These are phyloP conservation scores for Euleptes europaea DNA, from an alignment of 2,113 vertebrate genomes.

Conservation along the genomic window DNA sequence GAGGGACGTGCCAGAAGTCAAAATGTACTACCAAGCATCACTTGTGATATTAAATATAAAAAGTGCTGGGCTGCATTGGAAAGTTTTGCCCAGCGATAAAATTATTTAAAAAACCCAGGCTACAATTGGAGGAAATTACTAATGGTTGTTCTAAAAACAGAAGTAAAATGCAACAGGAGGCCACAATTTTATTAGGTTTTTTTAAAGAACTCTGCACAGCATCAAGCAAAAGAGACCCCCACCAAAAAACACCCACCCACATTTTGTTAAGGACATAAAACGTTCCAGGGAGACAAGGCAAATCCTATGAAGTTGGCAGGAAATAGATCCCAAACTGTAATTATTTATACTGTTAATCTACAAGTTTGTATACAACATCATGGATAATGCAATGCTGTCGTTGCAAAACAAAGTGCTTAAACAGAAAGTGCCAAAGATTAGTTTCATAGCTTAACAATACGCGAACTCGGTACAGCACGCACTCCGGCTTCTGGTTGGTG, in stretches of 20 bases:
- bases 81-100: constrained; percentile 63
- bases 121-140: constrained; percentile 72
- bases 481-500: neutral
- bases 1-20: constrained; percentile 57
- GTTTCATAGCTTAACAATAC: neutral
- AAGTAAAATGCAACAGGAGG: constrained; percentile 58
- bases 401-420: neutral
- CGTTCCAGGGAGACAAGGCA: neutral
- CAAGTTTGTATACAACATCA: neutral
- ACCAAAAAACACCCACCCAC: neutral
- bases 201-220: neutral
- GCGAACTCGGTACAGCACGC: neutral
- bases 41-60: constrained; percentile 66
- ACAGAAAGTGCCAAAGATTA: neutral
- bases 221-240: constrained; percentile 39
- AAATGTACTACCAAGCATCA: neutral
- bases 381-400: neutral
- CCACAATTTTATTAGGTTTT: constrained; percentile 1
- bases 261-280: constrained; percentile 33
- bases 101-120: constrained; percentile 50
- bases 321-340: neutral
- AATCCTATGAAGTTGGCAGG: constrained; percentile 17
- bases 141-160: constrained; percentile 66
- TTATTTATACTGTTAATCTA: neutral
- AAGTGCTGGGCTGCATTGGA: constrained; percentile 58